phyloP scores from a whole-genome alignment of 2,888 invertebrate species.

The Lomographa bimaculata region DNA sequence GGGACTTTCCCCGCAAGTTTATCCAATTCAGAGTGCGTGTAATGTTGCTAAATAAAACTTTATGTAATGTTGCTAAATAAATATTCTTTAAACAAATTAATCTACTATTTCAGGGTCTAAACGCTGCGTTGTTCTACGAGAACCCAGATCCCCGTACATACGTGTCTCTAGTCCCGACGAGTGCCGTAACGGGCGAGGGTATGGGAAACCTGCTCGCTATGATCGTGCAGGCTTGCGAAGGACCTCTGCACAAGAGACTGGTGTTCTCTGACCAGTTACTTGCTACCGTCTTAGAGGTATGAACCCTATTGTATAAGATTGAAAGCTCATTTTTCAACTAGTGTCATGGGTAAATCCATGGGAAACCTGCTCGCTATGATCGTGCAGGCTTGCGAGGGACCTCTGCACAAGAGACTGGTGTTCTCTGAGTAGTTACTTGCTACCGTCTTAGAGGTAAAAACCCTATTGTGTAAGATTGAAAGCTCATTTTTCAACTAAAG shows the following conservation, averaged over 20 bases:
- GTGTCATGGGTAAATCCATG: slow-evolving; percentile 99
- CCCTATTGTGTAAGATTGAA: no score
- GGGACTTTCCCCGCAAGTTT: no score
- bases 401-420: slow-evolving; percentile 94
- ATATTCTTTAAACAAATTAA: no score
- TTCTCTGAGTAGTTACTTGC: slow-evolving; percentile 97
- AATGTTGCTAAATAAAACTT: no score
- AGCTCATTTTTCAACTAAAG: no score
- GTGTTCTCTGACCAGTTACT: slow-evolving; percentile 97
- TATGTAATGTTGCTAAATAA: no score
- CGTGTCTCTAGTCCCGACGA: slow-evolving; percentile 98
- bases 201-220: slow-evolving; percentile 98
- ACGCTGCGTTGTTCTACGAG: slow-evolving; percentile 97
- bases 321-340: no score
- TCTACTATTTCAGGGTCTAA: slow-evolving; percentile 88
- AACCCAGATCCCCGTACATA: slow-evolving; percentile 97
- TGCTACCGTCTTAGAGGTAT: slow-evolving; percentile 89
- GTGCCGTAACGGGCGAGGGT: slow-evolving; percentile 98
- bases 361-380: slow-evolving; percentile 98
- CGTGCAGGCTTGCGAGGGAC: slow-evolving; percentile 95
- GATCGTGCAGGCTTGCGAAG: slow-evolving; percentile 96
- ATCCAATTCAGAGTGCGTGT: no score
- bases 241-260: slow-evolving; percentile 92
- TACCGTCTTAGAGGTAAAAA: slow-evolving; percentile 87
- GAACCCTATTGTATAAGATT: no score